A percentile compares a stretch with the other conserved stretches of the same genome.
These are phyloP conservation scores for Psittacula derbiana DNA, from an alignment of 2,797 vertebrate genomes.

Conservation along the genomic window DNA sequence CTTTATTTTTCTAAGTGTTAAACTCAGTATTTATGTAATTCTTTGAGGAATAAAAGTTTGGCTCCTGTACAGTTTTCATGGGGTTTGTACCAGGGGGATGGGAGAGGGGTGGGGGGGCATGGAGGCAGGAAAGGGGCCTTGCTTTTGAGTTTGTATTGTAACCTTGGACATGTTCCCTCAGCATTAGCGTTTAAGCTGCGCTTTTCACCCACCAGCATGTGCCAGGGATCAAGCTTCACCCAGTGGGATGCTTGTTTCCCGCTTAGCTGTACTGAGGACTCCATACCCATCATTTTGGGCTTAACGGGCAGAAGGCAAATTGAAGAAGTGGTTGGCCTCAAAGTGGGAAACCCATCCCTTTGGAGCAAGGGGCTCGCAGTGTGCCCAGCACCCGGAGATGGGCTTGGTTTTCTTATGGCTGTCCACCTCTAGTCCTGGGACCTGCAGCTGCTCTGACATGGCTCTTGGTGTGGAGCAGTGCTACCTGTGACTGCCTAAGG, in stretches of 20 bases:
- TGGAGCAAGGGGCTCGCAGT: neutral
- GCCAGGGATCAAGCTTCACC: neutral
- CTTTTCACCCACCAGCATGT: constrained; percentile 16
- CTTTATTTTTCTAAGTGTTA: constrained; percentile 86
- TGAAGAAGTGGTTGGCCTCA: neutral
- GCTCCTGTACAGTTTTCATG: constrained; percentile 74
- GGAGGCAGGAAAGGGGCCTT: constrained; percentile 62
- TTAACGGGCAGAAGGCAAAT: neutral
- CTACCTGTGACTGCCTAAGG: neutral
- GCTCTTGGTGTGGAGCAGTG: neutral
- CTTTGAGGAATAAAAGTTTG: constrained; percentile 78
- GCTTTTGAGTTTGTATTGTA: constrained; percentile 70
- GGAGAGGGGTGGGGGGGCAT: constrained; percentile 31
- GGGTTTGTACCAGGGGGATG: constrained; percentile 67
- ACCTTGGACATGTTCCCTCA: constrained; percentile 67
- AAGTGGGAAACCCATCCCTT: neutral
- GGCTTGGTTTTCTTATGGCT: neutral
- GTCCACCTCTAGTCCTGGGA: neutral
- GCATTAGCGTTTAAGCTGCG: constrained; percentile 73
- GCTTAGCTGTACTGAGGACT: neutral
- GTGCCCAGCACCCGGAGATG: neutral
- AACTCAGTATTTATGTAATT: constrained; percentile 88
- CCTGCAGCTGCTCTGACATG: neutral
- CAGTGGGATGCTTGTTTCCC: neutral
- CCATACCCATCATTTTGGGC: neutral